Base-by-base conservation (phyloP, 2,113 vertebrate species). In the Hyla sarda region DNA sequence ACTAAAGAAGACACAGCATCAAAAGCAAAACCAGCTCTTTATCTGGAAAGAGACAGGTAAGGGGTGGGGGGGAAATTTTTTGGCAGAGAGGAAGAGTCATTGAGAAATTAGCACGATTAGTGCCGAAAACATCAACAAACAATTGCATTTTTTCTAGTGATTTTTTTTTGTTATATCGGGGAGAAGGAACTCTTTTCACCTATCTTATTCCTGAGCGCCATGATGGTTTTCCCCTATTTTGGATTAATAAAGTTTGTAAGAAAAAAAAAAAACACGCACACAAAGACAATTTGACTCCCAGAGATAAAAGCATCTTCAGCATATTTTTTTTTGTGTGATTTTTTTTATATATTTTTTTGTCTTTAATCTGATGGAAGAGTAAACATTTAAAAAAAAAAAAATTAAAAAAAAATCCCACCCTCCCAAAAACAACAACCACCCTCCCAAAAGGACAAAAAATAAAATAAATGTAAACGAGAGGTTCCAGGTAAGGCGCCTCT, bases 251-350 rank as follows among this genome's bases (percentile, higher is more conserved):
- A 96, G 96, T 96, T 93, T 52, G 45, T 0, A 69, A 47, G 32
- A 67, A 50, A 4, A 10, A 76, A 94, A 97, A 93, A 94, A 95
- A 94, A 93, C 95, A 92, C n/a, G 93, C 17, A 47, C n/a, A 75
- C 96, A 96, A 97, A 97, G 96, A 98, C 97, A 97, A 97, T 97
- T 97, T 95, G 97, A 96, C 98, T 99, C 98, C 98, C 98, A 99
- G 97, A 99, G 98, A 98, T 98, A 96, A 98, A 96, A 96, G 95
- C 96, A 96, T 97, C 96, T 97, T 98, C 95, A 94, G 94, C 93
- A 92, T 95, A 94, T 93, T 93, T 76, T 92, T 94, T 80, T 88
- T 94, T 96, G n/a, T n/a, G n/a, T n/a, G n/a, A n/a, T 93, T 96
- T 95, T 93, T 96, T 94, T 84, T 92, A 91, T 93, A 94, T 92